These are phyloP conservation scores for Podiceps cristatus DNA, from an alignment of 2,113 vertebrate genomes.

Conservation along the genomic window DNA sequence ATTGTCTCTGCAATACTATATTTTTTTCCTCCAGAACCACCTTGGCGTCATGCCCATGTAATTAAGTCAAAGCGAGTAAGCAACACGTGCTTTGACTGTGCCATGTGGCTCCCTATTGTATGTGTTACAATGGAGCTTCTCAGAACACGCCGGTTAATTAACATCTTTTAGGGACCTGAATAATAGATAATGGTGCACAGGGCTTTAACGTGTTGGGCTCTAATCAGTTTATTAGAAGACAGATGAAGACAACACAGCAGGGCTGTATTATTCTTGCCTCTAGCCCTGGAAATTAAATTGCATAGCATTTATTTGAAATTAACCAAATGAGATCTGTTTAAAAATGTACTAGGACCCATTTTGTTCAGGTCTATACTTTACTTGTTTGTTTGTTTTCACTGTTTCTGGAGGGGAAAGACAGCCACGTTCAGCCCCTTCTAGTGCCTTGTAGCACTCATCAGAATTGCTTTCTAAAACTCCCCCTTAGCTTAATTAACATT, in stretches of 20 bases:
- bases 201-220: slow-evolving; percentile 65
- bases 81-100: slow-evolving; percentile 24
- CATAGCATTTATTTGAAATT: slow-evolving; percentile 41
- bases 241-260: slow-evolving; percentile 65
- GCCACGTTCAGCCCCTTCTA: background rate
- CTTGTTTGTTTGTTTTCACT: slow-evolving; percentile 27
- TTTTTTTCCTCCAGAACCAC: background rate
- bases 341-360: background rate
- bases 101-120: slow-evolving; percentile 41
- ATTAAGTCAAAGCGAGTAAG: slow-evolving; percentile 55
- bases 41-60: slow-evolving; percentile 20
- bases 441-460: background rate
- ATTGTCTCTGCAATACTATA: background rate
- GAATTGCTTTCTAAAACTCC: slow-evolving; percentile 3
- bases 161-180: slow-evolving; percentile 74
- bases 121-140: slow-evolving; percentile 43
- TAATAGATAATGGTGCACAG: slow-evolving; percentile 66
- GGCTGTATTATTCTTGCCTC: slow-evolving; percentile 62
- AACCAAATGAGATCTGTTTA: slow-evolving; percentile 30
- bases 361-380: slow-evolving; percentile 44
- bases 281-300: slow-evolving; percentile 43
- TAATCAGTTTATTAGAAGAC: slow-evolving; percentile 83
- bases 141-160: slow-evolving; percentile 68
- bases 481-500: slow-evolving; percentile 31
- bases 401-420: background rate